Base-by-base conservation (phyloP, 2,113 vertebrate genomes). In the Corythoichthys haematopterus region DNA sequence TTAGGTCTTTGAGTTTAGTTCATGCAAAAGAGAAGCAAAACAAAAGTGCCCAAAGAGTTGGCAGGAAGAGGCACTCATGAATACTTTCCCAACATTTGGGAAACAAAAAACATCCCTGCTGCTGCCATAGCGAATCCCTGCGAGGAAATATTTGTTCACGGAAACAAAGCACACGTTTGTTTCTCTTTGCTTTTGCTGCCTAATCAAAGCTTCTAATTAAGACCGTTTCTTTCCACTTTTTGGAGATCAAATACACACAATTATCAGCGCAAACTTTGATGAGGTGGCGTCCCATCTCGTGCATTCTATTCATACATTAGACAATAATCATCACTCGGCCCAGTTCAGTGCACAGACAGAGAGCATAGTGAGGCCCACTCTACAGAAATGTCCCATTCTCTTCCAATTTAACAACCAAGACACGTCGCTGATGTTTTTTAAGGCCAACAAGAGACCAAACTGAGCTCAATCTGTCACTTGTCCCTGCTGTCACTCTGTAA, bases 201-300 rank as follows among this genome's bases (percentile, higher is more conserved):
- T 75, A 82, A 88, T 89, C 75, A 84, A 75, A 84, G 77, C 72
- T 72, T 84, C 82, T 84, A 91, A 91, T 92, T 90, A 92, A 89
- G 84, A 79, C 69, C 46, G 77, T 75, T 80, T 85, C 84, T 74
- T 80, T 84, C 79, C 77, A 87, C 66, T 77, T 66, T 72, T 56
- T 50, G 52, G 16, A 79, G 82, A 85, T 88, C 76, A 89, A 86
- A 90, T 76, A 70, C 73, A 74, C 78, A 79, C 85, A 88, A 91
- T 91, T 89, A 90, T 90, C 85, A 80, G 75, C 65, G 73, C 66
- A 81, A 78, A 86, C 78, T 84, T 83, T 88, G 87, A 89, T 85
- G 85, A 84, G 68, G 70, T 59, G 75, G 82, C 81, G 85, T 87
- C 73, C 52, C 61, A 61, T 78, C 40, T 43, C 40, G 9, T 43